Evolutionary conservation across 92 coral and sea anemone genomes (phyloP), one percentile per base, ranked within the genome.

Genomic region (Plumapathes pennacea): DNA sequence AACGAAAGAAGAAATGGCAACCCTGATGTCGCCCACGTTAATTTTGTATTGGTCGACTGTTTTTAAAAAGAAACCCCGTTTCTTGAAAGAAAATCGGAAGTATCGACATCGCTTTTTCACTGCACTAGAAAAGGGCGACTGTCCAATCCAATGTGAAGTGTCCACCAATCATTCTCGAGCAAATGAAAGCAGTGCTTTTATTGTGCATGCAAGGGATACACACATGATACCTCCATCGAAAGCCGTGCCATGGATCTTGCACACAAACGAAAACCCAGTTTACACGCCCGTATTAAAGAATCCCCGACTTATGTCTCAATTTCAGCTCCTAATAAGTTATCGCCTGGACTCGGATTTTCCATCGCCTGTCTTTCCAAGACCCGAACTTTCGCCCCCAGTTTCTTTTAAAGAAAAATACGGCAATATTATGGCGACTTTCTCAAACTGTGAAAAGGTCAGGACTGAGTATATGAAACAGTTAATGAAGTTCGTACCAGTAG

Each of bases 371-470:
- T 54, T 68, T 31, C 14, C 5, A 0, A 39, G 30, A 22, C 92
- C 87, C 12, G 52, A 67, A 13, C 10, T 85, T 8, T 39, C 40
- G 10, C 76, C 76, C 10, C 88, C 94, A 6, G 5, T 80, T 7
- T 63, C 72, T 23, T 74, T 85, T 39, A 29, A 57, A 28, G 50
- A 69, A 19, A 85, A 85, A 70, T 68, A 62, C 37, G 71, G 78
- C 14, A 15, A 69, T 3, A 54, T 80, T 18, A 10, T 50, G 15
- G 94, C 80, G 5, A 84, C 57, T n/a, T 80, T 79, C 46, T 80
- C 94, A 20, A 49, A 85, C 50, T 85, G 94, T 50, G 94, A 85
- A 52, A 15, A 23, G 3, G 79, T 55, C 11, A 66, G 94, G 55
- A 85, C 94, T 1, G 72, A 67, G 3, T 85, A 85, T 42, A 23